A percentile compares a stretch with the other conserved stretches of the same genome.
These are phyloP conservation scores for Lymantria monacha DNA, from an alignment of 2,888 invertebrate species.

Conservation along the genomic window DNA sequence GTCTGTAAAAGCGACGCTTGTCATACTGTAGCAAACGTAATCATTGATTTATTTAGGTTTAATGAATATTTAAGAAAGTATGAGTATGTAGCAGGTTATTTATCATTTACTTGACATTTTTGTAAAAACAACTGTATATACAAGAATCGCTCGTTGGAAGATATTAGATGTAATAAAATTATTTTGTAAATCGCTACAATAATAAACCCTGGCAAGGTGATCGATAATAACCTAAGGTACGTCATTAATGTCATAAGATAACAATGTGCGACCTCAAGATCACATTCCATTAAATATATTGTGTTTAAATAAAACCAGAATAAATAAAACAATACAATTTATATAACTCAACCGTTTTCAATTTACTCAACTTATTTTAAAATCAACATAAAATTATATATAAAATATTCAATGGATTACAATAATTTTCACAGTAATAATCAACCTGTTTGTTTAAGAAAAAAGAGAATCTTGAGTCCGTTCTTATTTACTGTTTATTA, in stretches of 20 bases:
- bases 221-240: no score
- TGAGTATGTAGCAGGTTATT: no score
- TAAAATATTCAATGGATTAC: constrained; percentile 13
- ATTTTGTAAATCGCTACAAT: no score
- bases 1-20: no score
- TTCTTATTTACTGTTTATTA: not conserved
- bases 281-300: constrained; percentile 1
- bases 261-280: not conserved
- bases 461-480: not conserved
- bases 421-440: constrained; percentile 6
- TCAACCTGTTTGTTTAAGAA: not conserved
- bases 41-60: no score
- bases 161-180: no score
- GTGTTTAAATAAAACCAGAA: constrained; percentile 7
- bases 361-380: constrained; percentile 17
- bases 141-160: no score
- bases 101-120: no score
- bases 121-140: no score
- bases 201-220: no score
- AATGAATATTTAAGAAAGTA: no score
- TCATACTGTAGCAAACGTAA: no score
- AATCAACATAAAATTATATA: constrained; percentile 12
- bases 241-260: constrained; percentile 11
- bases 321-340: constrained; percentile 21
- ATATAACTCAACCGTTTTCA: constrained; percentile 9